Evolutionary conservation across 2,113 vertebrate genomes (phyloP), one percentile per base, ranked within the genome.

Genomic region (Pelobates fuscus): DNA sequence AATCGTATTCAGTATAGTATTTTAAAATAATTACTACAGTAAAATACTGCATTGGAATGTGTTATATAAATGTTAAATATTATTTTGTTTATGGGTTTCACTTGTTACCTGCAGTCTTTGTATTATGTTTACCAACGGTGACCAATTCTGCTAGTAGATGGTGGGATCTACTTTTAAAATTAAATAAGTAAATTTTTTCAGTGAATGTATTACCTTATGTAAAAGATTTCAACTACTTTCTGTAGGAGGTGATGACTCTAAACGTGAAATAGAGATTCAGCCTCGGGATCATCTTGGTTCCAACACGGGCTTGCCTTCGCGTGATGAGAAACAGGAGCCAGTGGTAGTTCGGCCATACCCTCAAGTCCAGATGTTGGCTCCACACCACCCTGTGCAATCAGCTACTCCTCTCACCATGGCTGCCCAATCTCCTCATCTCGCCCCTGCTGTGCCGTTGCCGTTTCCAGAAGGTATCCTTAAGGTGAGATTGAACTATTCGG

Each of bases 341-440:
- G 96, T 98, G 76, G 95, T 99, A 79, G 97, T 99, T 24, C 89
- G 97, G 77, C 96, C 97, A 0, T 99, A 97, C 55, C 96, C 97
- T 0, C 97, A 98, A 85, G 91, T 96, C 29, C 95, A 94, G 82
- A 87, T 94, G 82, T 37, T 92, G 78, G 79, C 92, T 0, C 93
- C 94, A 76, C 92, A 97, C 46, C 86, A 98, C 71, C 83, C 95
- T 30, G 93, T 95, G 10, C 92, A 93, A 72, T 87, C 95, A 0
- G 92, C 93, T 24, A 87, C 93, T 1, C 91, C 95, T 0, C 92
- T 95, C 24, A 92, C 95, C 0, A 88, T 98, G 80, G 85, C 96
- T 37, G 88, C 94, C 20, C 86, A 94, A 1, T 88, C 95, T 49
- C 89, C 94, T 37, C 97, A 98, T 77, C 82, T 97, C 78, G 87